Conservation (phyloP, 2,113 vertebrate genomes). For the Leucoraja erinaceus region DNA sequence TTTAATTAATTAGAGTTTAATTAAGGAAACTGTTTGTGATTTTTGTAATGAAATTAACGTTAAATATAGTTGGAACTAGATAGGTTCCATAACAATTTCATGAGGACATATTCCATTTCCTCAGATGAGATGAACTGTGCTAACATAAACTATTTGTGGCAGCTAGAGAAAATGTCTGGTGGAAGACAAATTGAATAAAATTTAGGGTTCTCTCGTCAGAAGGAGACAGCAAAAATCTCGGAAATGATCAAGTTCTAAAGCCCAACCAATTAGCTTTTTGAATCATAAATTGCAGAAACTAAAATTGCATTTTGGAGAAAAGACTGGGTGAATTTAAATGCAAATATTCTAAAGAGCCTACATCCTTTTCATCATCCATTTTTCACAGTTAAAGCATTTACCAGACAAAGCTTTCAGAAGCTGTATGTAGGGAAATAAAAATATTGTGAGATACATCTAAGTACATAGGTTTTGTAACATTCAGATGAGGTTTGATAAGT, state of each 20-base stretch:
- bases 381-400: not conserved
- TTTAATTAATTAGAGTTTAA: not conserved
- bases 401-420: not conserved
- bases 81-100: not conserved
- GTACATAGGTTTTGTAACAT: too few relatives aligned
- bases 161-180: not conserved
- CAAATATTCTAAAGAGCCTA: not conserved
- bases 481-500: too few relatives aligned
- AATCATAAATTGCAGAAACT: too few relatives aligned
- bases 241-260: not conserved
- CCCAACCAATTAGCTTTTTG: too few relatives aligned
- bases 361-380: not conserved
- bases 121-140: not conserved
- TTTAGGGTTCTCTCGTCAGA: not conserved
- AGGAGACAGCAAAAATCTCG: not conserved
- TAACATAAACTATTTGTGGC: not conserved
- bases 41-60: not conserved
- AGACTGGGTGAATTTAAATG: not conserved
- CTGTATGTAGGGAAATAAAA: not conserved
- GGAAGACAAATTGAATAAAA: not conserved
- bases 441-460: not conserved
- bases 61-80: not conserved
- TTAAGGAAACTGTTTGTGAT: not conserved
- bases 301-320: too few relatives aligned
- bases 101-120: not conserved